Base-by-base conservation (phyloP, 1,140 invertebrate species). In the Coelopa frigida region DNA sequence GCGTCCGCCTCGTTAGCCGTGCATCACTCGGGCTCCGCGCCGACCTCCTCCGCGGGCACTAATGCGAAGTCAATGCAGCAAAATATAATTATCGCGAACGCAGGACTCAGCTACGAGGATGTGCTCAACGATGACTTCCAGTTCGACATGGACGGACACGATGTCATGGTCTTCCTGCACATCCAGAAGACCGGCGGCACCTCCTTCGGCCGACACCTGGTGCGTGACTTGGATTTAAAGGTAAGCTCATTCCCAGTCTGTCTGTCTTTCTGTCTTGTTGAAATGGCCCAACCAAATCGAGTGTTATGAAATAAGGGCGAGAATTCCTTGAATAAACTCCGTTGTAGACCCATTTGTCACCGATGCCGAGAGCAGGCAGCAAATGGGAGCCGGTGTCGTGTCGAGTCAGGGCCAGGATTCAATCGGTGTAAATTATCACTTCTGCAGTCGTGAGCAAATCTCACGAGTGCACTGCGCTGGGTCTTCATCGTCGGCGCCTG, bases 131-230 rank as follows among this genome's bases (percentile, higher is more conserved):
- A 90, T 66, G 86, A 88, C 65, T 87, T 87, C 70, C 78, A 84
- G 53, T 91, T 91, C 72, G 85, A 91, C 66, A 86, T 94, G 62
- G 84, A 89, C 63, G 86, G 84, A 6, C 83, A 89, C 57, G 95
- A 98, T 75, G 94, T 98, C 15, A 88, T 99, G 75, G 94, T 99
- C 15, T 98, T 98, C 70, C 73, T 99, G 33, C 95, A 99, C 67
- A 97, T 98, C 72, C 95, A 98, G 72, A 98, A 99, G 59, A 79
- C 76, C 11, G 77, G 77, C 21, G 87, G 88, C 20, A 95, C 93
- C n/a, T 85, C 89, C 3, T 97, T 98, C 72, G 94, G 93, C 10
- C 84, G 85, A 60, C 92, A 97, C 73, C 78, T 97, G 47, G 94
- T 94, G 31, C 85, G 87, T 73, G 91, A 96, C 78, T 77, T 97